Percentiles rank a stretch among this genome's conserved stretches.
Evolutionary conservation across 2,888 invertebrate genomes (phyloP).

Genomic region (Malachius bipustulatus): DNA sequence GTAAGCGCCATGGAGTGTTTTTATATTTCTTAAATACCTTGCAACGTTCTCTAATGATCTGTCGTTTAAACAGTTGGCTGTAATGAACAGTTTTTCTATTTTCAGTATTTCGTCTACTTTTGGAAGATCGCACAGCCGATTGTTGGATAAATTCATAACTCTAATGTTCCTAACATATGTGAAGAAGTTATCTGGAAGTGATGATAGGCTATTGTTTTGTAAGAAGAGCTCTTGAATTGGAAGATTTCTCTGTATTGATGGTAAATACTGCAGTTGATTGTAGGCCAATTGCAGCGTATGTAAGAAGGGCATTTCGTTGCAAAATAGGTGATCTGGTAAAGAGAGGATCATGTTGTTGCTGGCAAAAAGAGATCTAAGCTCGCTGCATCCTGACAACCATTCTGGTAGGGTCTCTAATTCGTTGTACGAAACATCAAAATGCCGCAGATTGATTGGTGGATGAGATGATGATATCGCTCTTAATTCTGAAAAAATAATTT

Average conservation of each 20-base stretch:
- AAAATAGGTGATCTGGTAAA: constrained; percentile 61
- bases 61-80: constrained; percentile 67
- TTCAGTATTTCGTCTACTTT: constrained; percentile 43
- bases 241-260: constrained; percentile 54
- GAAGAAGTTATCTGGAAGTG: constrained; percentile 66
- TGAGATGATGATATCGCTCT: constrained; percentile 58
- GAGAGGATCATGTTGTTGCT: constrained; percentile 59
- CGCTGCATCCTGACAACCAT: constrained; percentile 64
- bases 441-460: constrained; percentile 57
- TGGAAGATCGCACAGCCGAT: constrained; percentile 59
- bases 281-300: constrained; percentile 65
- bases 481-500: constrained; percentile 46
- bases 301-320: constrained; percentile 59
- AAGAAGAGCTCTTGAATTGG: constrained; percentile 60
- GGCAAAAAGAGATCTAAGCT: constrained; percentile 59
- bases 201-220: constrained; percentile 66
- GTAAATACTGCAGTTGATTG: constrained; percentile 61
- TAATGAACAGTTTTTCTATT: constrained; percentile 57
- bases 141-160: constrained; percentile 67
- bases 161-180: constrained; percentile 50
- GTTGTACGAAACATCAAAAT: constrained; percentile 71
- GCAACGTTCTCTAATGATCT: constrained; percentile 46
- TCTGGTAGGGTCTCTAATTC: constrained; percentile 60
- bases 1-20: constrained; percentile 64
- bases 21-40: constrained; percentile 50